Evolutionary conservation across 2,113 vertebrate genomes (phyloP).

Genomic region (Apteryx mantelli): DNA sequence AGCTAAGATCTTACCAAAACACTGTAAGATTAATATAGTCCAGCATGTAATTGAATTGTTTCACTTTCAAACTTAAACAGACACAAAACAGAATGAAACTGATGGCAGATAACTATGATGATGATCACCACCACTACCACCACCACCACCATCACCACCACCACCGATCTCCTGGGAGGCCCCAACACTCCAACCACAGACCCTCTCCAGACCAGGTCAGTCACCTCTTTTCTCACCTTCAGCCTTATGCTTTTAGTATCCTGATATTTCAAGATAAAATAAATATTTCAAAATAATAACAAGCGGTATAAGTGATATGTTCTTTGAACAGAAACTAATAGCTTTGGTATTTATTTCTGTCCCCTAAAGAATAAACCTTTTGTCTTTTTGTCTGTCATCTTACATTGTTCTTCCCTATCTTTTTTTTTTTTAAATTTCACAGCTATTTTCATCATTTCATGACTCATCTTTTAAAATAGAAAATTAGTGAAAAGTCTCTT

Average conservation of each 20-base stretch:
- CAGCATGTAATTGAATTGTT: conserved; percentile 23
- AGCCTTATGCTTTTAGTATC: conserved; percentile 8
- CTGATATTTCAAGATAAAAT: conserved; percentile 65
- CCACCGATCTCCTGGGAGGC: conserved; percentile 86
- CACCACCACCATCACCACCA: conserved; percentile 85
- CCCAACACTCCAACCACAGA: conserved; percentile 90
- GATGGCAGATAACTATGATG: conserved; percentile 96
- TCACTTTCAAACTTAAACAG: conserved; percentile 75
- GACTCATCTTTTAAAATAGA: background rate
- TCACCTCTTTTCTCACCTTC: conserved; percentile 18
- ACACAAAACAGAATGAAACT: conserved; percentile 99
- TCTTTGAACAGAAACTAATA: conserved; percentile 69
- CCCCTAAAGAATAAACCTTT: conserved; percentile 65
- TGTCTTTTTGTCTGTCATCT: conserved; percentile 53
- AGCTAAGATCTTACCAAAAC: background rate
- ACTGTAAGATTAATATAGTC: background rate
- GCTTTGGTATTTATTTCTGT: conserved; percentile 70
- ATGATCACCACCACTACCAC: conserved; percentile 91
- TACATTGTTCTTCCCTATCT: conserved; percentile 41
- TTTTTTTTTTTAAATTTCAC: conserved; percentile 16
- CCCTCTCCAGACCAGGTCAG: conserved; percentile 93
- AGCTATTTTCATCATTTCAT: background rate
- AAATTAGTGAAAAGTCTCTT: conserved; percentile 12
- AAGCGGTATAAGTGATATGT: conserved; percentile 53
- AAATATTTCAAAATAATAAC: conserved; percentile 62